Evolutionary conservation across 1,140 invertebrate genomes (phyloP), one percentile per base, ranked within the genome.

Genomic region (Pomacea maculata): DNA sequence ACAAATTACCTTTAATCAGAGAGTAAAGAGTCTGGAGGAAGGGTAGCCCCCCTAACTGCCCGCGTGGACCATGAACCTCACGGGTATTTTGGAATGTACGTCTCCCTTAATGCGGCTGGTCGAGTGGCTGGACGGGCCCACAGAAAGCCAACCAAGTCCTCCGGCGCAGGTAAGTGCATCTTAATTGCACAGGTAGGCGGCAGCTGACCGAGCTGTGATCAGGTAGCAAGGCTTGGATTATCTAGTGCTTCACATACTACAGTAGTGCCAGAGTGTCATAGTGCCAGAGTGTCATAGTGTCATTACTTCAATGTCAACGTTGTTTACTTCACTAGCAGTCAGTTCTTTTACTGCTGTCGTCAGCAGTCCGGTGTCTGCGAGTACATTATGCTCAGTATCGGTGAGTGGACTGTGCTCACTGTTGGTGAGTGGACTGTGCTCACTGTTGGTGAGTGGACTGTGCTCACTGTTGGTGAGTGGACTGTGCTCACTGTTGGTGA

Each of bases 21-120:
- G 25, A 25, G 25, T 25, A 25, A 25, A 25, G 25, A 45, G 57
- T 61, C 57, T 8, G 57, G 15, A 61, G 4, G 9, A 61, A 61
- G 57, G 57, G 57, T 3, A 61, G 11, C 15, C 11, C 1, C 57
- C 34, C 34, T 45, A 45, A 45, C 3, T 45, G 34, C 34, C 34
- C 34, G 34, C 3, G 6, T 25, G 57, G 10, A 54, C 45, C 3
- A 74, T 74, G 73, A 74, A 19, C 52, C 11, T 54, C 34, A 74
- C 54, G 4, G 54, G 52, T 9, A 54, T 74, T 19, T 15, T 74
- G 73, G 73, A 74, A 52, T 74, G 73, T 21, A 74, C 73, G 5
- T 74, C 73, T 12, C 73, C 73, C 11, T 25, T 74, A 57, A 52
- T 55, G 73, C 73, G 73, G 54, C 25, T 74, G 52, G 54, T 57